A percentile compares a stretch with the other conserved stretches of the same genome.
Conservation (phyloP, 2,113 vertebrate genomes). For the Macrotis lagotis region DNA sequence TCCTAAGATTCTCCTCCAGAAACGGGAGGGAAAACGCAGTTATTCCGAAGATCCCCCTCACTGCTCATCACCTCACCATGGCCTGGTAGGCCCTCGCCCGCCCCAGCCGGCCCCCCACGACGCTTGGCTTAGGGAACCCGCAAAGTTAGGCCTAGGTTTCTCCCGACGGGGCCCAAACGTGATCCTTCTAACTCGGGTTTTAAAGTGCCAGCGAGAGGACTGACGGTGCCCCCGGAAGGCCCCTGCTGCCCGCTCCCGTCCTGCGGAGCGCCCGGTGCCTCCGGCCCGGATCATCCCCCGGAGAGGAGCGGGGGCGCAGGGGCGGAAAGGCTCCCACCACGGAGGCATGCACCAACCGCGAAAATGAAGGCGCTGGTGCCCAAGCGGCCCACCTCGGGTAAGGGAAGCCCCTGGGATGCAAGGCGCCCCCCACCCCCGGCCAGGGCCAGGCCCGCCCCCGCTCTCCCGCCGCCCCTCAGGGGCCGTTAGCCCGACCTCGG, state of each 20-base stretch:
- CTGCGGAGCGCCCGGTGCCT: background rate
- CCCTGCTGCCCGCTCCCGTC: background rate
- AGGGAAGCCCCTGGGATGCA: background rate
- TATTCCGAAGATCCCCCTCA: background rate
- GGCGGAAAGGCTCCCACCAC: background rate
- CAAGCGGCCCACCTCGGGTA: background rate
- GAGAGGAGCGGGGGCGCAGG: background rate
- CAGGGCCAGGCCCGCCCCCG: too few species aligned
- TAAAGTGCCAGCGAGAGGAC: fast-evolving
- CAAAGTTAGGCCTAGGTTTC: background rate
- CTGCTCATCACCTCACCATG: background rate
- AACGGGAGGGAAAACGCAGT: background rate
- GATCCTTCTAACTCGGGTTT: background rate
- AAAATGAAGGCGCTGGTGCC: background rate
- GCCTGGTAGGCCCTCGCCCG: background rate
- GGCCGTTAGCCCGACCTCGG: background rate
- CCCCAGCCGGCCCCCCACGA: background rate
- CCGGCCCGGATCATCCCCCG: constrained; percentile 17
- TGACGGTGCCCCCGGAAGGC: background rate
- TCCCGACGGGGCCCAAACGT: background rate
- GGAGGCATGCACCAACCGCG: background rate
- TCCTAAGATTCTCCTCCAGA: background rate
- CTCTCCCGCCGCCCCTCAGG: too few species aligned
- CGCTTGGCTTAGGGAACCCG: background rate
- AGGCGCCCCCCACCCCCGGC: background rate